Percentiles rank a stretch among this genome's conserved stretches.
phyloP scores from a whole-genome alignment of 2,888 invertebrate genomes.

The Eristalinus sepulchralis region DNA sequence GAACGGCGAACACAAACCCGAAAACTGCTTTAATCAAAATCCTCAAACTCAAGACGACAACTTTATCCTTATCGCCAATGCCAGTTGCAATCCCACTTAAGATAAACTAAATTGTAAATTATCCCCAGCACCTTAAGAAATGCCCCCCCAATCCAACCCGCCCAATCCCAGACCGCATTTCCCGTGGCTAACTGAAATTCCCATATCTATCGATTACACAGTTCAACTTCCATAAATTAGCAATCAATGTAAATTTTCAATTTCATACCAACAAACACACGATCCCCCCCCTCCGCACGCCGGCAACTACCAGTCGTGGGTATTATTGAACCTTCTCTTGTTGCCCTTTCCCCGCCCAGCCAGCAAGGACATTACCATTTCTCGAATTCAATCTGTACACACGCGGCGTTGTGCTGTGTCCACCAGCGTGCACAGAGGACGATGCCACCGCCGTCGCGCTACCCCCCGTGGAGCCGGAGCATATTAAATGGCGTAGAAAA shows the following conservation, averaged over 20 bases:
- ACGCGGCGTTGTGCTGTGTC: background rate
- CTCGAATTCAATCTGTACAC: slow-evolving; percentile 61
- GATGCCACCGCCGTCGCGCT: background rate
- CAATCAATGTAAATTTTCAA: slow-evolving; percentile 71
- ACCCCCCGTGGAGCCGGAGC: slow-evolving; percentile 39
- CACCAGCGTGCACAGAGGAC: slow-evolving; percentile 32
- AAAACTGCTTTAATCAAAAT: slow-evolving; percentile 22
- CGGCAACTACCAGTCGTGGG: background rate
- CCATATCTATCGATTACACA: slow-evolving; percentile 70
- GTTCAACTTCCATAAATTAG: slow-evolving; percentile 69
- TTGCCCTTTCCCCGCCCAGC: background rate
- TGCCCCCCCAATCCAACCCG: background rate
- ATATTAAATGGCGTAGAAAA: slow-evolving; percentile 69
- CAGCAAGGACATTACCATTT: slow-evolving; percentile 58
- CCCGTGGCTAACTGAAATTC: slow-evolving; percentile 41
- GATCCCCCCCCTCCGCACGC: slow-evolving; percentile 15
- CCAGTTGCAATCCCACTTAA: slow-evolving; percentile 50
- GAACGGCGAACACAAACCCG: slow-evolving; percentile 29
- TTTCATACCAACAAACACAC: slow-evolving; percentile 64
- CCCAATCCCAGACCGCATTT: background rate
- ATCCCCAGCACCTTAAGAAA: slow-evolving; percentile 38
- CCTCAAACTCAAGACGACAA: slow-evolving; percentile 44
- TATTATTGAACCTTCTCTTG: slow-evolving; percentile 32
- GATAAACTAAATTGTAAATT: slow-evolving; percentile 65
- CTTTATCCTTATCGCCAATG: slow-evolving; percentile 62